phyloP scores from a whole-genome alignment of 2,113 vertebrate species.

The Platichthys flesus region DNA sequence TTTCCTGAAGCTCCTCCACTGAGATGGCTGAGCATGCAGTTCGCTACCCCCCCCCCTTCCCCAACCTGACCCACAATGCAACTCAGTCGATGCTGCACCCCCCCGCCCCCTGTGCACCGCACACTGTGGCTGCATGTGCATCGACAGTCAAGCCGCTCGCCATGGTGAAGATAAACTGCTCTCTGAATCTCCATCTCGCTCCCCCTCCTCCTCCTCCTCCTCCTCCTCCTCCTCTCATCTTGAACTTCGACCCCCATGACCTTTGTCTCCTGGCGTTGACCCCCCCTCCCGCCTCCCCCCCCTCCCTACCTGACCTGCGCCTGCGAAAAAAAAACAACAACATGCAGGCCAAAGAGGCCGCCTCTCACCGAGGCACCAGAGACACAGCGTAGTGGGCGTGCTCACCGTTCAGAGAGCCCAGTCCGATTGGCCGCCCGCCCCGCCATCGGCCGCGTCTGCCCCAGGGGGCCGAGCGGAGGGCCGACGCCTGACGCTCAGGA shows the following conservation, averaged over 20 bases:
- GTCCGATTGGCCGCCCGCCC: slow-evolving; percentile 94
- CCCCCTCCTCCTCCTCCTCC: no score
- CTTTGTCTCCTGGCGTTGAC: slow-evolving; percentile 67
- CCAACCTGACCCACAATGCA: slow-evolving; percentile 85
- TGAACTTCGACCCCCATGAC: slow-evolving; percentile 65
- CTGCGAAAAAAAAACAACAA: slow-evolving; percentile 66
- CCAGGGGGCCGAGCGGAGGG: slow-evolving; percentile 92
- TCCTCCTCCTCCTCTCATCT: slow-evolving; percentile 55
- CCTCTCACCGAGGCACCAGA: slow-evolving; percentile 94
- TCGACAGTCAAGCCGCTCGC: slow-evolving; percentile 88
- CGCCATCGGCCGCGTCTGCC: slow-evolving; percentile 80
- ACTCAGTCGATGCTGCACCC: slow-evolving; percentile 81
- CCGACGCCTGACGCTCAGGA: slow-evolving; percentile 97
- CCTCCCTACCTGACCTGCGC: slow-evolving; percentile 33
- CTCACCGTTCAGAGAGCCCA: slow-evolving; percentile 97
- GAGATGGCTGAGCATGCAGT: slow-evolving; percentile 91
- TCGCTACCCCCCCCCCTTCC: slow-evolving; percentile 25
- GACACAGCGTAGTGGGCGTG: slow-evolving; percentile 98
- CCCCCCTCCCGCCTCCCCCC: slow-evolving; percentile 27
- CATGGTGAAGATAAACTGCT: slow-evolving; percentile 91
- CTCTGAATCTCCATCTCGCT: slow-evolving; percentile 97
- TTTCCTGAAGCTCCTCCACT: slow-evolving; percentile 66
- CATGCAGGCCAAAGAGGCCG: slow-evolving; percentile 89
- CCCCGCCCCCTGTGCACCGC: slow-evolving; percentile 62
- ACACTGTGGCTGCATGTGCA: slow-evolving; percentile 94